These are phyloP conservation scores for Conus betulinus DNA, from an alignment of 1,140 invertebrate species.

Conservation along the genomic window DNA sequence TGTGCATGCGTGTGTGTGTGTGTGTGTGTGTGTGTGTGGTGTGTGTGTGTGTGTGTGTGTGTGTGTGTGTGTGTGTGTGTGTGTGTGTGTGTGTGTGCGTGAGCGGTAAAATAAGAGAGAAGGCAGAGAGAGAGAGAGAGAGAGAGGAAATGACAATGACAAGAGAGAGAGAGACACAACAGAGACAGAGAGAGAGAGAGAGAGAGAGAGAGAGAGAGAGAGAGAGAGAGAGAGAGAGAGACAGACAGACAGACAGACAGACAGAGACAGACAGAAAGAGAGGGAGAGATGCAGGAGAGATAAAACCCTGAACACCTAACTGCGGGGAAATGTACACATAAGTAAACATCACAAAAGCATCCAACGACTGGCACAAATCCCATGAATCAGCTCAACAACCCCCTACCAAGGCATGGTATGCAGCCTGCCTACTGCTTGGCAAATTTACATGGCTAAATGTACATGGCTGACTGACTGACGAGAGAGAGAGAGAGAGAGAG, in stretches of 20 bases:
- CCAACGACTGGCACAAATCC: no score
- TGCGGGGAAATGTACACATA: no score
- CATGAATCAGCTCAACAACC: no score
- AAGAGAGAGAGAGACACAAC: no score
- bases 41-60: slow-evolving; percentile 11
- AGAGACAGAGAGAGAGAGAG: neutral
- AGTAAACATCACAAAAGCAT: no score
- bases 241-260: neutral
- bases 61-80: slow-evolving; percentile 19
- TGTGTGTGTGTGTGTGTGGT: slow-evolving; percentile 4
- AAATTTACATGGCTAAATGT: no score
- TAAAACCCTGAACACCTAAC: no score
- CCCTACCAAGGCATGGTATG: no score
- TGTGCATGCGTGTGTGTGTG: slow-evolving; percentile 2
- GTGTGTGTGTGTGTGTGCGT: neutral
- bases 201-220: slow-evolving; percentile 14
- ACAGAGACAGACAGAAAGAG: neutral
- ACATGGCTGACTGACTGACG: no score
- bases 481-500: no score
- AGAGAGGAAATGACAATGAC: no score
- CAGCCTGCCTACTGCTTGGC: no score
- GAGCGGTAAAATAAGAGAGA: neutral
- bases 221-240: slow-evolving; percentile 1
- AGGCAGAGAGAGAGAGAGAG: neutral
- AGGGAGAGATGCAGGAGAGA: neutral